These are phyloP conservation scores for Lasioglossum vierecki DNA, from an alignment of 2,888 invertebrate genomes.

Conservation along the genomic window DNA sequence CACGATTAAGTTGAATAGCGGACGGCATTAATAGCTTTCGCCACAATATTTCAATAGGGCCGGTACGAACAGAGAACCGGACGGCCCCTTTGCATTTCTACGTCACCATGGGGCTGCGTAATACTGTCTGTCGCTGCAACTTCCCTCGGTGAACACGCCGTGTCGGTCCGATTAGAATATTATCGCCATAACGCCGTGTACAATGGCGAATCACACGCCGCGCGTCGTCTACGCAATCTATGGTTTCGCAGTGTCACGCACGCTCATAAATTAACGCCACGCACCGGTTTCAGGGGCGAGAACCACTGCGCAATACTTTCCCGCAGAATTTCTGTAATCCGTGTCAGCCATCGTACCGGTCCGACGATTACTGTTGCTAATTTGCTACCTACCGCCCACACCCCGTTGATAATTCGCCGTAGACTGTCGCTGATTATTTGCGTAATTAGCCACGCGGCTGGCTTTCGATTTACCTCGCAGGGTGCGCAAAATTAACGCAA, in stretches of 20 bases:
- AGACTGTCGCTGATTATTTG: neutral
- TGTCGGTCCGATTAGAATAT: slow-evolving; percentile 62
- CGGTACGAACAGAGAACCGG: slow-evolving; percentile 1
- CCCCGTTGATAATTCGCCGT: slow-evolving; percentile 23
- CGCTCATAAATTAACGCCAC: slow-evolving; percentile 59
- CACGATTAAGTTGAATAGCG: neutral
- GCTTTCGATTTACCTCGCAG: too few species aligned
- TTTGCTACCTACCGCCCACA: slow-evolving; percentile 5
- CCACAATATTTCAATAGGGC: slow-evolving; percentile 49
- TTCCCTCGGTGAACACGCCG: slow-evolving; percentile 39
- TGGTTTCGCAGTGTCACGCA: slow-evolving; percentile 47
- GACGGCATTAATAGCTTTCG: slow-evolving; percentile 33
- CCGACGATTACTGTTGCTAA: slow-evolving; percentile 14
- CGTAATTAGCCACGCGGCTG: too few species aligned
- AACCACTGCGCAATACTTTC: slow-evolving; percentile 36
- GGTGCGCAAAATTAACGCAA: too few species aligned
- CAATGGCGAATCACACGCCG: slow-evolving; percentile 57
- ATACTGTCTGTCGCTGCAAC: slow-evolving; percentile 39
- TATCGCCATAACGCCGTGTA: slow-evolving; percentile 58
- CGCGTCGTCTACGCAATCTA: slow-evolving; percentile 40
- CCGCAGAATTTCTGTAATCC: slow-evolving; percentile 29
- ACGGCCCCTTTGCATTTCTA: slow-evolving; percentile 23
- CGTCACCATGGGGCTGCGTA: slow-evolving; percentile 24
- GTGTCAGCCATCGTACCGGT: neutral
- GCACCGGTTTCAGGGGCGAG: slow-evolving; percentile 17